These are phyloP conservation scores for Lordiphosa collinella DNA, from an alignment of 1,140 invertebrate genomes.

Conservation along the genomic window DNA sequence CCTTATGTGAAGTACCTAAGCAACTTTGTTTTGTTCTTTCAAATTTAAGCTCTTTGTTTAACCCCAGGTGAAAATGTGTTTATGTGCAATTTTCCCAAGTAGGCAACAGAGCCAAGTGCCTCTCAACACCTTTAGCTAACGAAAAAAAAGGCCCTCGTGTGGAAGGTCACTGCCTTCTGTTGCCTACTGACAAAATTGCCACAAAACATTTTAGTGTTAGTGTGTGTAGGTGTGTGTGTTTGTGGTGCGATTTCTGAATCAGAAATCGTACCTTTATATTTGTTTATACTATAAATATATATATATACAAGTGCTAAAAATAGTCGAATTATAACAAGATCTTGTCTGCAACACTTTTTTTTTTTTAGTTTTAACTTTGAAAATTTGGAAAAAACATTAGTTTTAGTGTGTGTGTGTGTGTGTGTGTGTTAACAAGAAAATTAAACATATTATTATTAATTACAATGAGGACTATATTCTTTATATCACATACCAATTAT, in stretches of 20 bases:
- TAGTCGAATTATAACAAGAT: slow-evolving; percentile 50
- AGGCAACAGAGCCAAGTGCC: no score
- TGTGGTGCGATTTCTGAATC: neutral
- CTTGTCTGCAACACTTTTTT: slow-evolving; percentile 29
- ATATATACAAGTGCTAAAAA: slow-evolving; percentile 16
- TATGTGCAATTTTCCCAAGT: no score
- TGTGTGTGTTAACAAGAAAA: slow-evolving; percentile 38
- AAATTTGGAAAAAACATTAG: slow-evolving; percentile 56
- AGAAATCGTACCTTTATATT: slow-evolving; percentile 10
- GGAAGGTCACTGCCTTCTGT: no score
- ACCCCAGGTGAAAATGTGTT: no score
- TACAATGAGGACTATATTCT: slow-evolving; percentile 78
- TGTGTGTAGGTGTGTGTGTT: slow-evolving; percentile 26
- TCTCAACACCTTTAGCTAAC: no score
- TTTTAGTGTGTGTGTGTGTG: neutral
- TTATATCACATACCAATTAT: slow-evolving; percentile 78
- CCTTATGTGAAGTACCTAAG: slow-evolving; percentile 28
- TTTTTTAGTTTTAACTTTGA: no score
- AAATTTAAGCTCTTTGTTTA: slow-evolving; percentile 36
- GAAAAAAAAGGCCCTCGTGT: no score
- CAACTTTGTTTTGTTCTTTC: slow-evolving; percentile 27
- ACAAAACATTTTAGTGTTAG: slow-evolving; percentile 26
- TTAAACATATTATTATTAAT: slow-evolving; percentile 65
- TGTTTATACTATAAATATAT: slow-evolving; percentile 16
- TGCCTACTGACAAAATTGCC: no score